These are phyloP conservation scores for Microtus agrestis DNA, from an alignment of 2,797 vertebrate genomes.

Conservation along the genomic window DNA sequence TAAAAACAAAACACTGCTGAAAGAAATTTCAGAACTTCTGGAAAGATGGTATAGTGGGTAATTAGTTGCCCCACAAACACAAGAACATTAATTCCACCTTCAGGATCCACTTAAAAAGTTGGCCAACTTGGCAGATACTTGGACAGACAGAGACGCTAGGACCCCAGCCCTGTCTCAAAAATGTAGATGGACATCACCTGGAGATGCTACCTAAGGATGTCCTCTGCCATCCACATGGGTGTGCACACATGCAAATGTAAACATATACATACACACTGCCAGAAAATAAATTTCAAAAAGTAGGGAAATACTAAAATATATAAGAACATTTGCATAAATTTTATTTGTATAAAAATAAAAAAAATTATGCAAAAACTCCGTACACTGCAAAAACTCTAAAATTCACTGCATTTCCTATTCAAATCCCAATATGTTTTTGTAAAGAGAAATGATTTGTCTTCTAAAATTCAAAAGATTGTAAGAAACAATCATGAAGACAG, in stretches of 20 bases:
- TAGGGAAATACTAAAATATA: neutral
- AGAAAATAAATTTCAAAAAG: neutral
- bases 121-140: neutral
- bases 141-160: no score
- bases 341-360: neutral
- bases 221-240: neutral
- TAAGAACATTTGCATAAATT: neutral
- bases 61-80: neutral
- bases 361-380: no score
- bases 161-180: neutral
- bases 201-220: neutral
- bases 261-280: fast-evolving
- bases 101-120: neutral
- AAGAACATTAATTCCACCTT: no score
- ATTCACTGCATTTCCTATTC: no score
- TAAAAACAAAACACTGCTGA: no score
- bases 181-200: no score
- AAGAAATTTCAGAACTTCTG: fast-evolving
- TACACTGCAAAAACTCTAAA: no score
- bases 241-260: neutral
- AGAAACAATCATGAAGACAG: neutral
- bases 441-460: no score
- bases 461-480: no score
- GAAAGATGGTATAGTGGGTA: neutral
- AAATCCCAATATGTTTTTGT: no score